Conservation (phyloP, 2,888 invertebrate species). For the Furcula furcula region DNA sequence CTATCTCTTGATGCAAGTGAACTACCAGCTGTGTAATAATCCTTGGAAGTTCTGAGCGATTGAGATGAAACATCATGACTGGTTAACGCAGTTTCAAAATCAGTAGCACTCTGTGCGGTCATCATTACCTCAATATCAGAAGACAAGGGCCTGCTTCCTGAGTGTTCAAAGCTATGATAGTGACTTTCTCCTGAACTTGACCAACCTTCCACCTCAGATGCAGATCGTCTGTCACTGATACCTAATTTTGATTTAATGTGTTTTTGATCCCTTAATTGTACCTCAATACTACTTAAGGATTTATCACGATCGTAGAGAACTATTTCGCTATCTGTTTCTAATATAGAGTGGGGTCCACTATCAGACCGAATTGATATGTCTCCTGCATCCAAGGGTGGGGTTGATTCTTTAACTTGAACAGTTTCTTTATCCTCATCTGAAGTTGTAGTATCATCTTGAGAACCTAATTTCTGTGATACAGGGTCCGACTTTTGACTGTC, state of each 20-base stretch:
- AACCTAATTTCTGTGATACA: conserved; percentile 61
- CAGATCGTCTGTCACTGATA: conserved; percentile 85
- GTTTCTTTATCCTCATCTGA: conserved; percentile 82
- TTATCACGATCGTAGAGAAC: conserved; percentile 67
- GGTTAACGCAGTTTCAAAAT: conserved; percentile 92
- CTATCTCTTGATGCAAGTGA: conserved; percentile 95
- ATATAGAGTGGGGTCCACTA: conserved; percentile 76
- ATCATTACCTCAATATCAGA: conserved; percentile 92
- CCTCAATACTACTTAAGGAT: conserved; percentile 73
- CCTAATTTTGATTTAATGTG: conserved; percentile 74
- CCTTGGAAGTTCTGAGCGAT: conserved; percentile 89
- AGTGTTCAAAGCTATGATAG: conserved; percentile 93
- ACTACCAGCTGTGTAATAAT: conserved; percentile 93
- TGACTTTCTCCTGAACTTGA: conserved; percentile 95
- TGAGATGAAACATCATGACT: conserved; percentile 89
- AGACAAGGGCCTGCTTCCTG: conserved; percentile 91
- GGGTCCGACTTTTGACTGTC: conserved; percentile 71
- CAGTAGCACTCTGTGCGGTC: conserved; percentile 88
- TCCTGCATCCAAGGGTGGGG: conserved; percentile 62
- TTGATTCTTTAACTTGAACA: conserved; percentile 65
- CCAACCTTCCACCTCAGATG: conserved; percentile 89
- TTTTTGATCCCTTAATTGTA: conserved; percentile 67
- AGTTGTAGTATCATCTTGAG: conserved; percentile 67
- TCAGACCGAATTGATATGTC: conserved; percentile 72
- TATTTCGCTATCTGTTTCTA: conserved; percentile 76